Percentiles rank a stretch among this genome's conserved stretches.
Conservation (phyloP, 2,888 invertebrate genomes). For the Amphipyra tragopoginis region DNA sequence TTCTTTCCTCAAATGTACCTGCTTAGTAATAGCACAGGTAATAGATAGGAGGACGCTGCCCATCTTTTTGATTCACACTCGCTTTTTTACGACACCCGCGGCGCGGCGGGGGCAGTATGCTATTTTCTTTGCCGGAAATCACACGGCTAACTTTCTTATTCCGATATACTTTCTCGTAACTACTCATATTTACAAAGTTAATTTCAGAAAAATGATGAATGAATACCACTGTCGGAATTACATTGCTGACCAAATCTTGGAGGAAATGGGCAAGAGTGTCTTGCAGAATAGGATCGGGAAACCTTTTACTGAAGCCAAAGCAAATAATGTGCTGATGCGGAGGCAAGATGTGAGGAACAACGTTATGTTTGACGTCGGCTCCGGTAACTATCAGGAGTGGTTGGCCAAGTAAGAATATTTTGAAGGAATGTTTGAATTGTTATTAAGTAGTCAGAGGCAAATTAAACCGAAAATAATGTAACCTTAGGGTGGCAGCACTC, state of each 20-base stretch:
- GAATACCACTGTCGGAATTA: conserved; percentile 94
- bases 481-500: conserved; percentile 91
- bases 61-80: too few relatives aligned
- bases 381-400: conserved; percentile 93
- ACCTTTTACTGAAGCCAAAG: conserved; percentile 62
- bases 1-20: too few relatives aligned
- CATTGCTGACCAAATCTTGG: conserved; percentile 93
- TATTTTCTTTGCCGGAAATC: too few relatives aligned
- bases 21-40: too few relatives aligned
- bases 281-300: conserved; percentile 79
- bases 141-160: background rate
- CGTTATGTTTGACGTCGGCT: conserved; percentile 92
- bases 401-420: conserved; percentile 90
- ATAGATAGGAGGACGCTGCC: too few relatives aligned
- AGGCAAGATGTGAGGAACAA: conserved; percentile 79
- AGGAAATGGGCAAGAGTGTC: conserved; percentile 88
- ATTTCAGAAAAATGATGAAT: conserved; percentile 93
- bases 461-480: background rate
- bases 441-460: too few relatives aligned
- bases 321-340: conserved; percentile 56
- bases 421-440: too few relatives aligned
- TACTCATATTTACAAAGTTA: conserved; percentile 5
- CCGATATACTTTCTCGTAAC: conserved; percentile 3
- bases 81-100: too few relatives aligned
- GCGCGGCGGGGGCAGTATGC: too few relatives aligned